Evolutionary conservation across 2,113 vertebrate species (phyloP).

Genomic region (Toxotes chatareus): DNA sequence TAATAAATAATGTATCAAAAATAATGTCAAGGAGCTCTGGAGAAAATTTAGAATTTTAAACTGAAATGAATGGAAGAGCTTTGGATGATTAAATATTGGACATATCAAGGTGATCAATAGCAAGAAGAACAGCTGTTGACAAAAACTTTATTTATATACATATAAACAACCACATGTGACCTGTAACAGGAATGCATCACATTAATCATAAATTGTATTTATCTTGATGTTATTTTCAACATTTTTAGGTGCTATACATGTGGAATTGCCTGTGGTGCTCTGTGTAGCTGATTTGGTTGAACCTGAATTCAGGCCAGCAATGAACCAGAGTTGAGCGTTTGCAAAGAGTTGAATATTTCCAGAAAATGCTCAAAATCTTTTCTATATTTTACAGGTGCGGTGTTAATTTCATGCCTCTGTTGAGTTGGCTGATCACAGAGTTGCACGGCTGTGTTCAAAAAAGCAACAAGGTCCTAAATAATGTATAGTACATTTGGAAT

Average conservation of each 20-base stretch:
- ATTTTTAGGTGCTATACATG: not conserved
- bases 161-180: not conserved
- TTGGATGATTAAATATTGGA: constrained; percentile 2
- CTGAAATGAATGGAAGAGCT: constrained; percentile 19
- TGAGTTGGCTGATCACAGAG: not conserved
- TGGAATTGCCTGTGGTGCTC: too few species aligned
- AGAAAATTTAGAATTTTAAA: constrained; percentile 6
- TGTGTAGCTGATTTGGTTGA: not conserved
- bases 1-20: constrained; percentile 16
- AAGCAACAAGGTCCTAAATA: not conserved
- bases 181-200: not conserved
- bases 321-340: not conserved
- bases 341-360: not conserved
- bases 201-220: not conserved
- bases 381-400: not conserved
- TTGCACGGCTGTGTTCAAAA: not conserved
- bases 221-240: not conserved
- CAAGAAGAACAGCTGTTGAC: not conserved
- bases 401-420: not conserved
- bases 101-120: not conserved
- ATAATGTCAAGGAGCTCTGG: not conserved
- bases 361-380: not conserved
- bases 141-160: not conserved
- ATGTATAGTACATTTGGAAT: not conserved
- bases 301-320: not conserved